Base-by-base conservation (phyloP, 23 tunicate genomes). In the Halocynthia roretzi region DNA sequence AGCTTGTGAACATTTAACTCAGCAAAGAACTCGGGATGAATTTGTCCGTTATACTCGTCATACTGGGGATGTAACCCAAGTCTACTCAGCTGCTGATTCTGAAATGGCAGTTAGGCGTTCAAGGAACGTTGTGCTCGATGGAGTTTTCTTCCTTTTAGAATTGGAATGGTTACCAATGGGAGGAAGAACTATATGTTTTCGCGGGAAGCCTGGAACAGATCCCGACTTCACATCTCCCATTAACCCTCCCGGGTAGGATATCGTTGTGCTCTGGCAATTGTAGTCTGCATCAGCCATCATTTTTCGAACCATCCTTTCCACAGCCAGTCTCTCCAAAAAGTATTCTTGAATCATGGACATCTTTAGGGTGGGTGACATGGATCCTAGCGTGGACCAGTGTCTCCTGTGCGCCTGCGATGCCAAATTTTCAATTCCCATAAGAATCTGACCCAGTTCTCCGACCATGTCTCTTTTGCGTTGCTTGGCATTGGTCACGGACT, bases 351-450 rank as follows among this genome's bases (percentile, higher is more conserved):
- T 83, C 96, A 89, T 89, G 6, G 68, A 52, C 14, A 89, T 56
- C 55, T 89, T 89, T 19, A 67, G 71, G 22, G 63, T 68, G 72
- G 80, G 75, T n/a, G 67, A 60, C 96, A 89, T 89, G 9, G 76
- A 78, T 10, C 56, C 7, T 14, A 84, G 50, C 15, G 88, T 75
- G 8, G 89, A 82, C 88, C 88, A 89, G 72, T 84, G 84, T 6
- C 96, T 78, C 8, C 85, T 72, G 55, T 84, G 96, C 18, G 89
- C 80, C 19, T 83, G 50, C 15, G 64, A 66, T 17, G 96, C 83
- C 0, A 89, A 78, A 50, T 89, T 89, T 72, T 89, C 82, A 18
- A 89, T 89, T 44, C 89, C 96, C 81, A 89, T 86, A 8, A 77
- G 18, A 15, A 85, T 80, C 67, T 83, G 85, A 9, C 96, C 96